Percentiles rank a stretch among this genome's conserved stretches.
Conservation (phyloP, 2,888 invertebrate genomes). For the Steinernema hermaphroditum region DNA sequence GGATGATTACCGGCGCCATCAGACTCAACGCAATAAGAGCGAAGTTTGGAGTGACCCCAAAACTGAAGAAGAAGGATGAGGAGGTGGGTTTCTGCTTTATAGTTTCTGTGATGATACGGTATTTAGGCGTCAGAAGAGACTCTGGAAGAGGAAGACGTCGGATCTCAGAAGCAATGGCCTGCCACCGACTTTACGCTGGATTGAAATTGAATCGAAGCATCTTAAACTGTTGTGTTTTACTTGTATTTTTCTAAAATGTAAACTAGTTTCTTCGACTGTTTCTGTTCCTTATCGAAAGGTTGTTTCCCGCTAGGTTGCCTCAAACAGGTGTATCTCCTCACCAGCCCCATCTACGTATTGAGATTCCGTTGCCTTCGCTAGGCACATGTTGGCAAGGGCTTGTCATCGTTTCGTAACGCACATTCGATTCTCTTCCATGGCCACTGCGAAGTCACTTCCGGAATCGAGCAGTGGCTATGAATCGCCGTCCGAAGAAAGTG, state of each 20-base stretch:
- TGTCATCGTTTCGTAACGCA: not conserved
- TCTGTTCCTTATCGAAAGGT: not conserved
- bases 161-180: slow-evolving; percentile 10
- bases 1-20: slow-evolving; percentile 40
- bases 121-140: not conserved
- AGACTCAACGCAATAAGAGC: not conserved
- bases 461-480: slow-evolving; percentile 10
- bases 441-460: not conserved
- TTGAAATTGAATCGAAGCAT: too few relatives aligned
- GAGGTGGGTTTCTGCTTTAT: not conserved
- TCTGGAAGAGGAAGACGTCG: not conserved
- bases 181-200: not conserved
- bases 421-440: slow-evolving; percentile 5
- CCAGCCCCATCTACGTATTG: too few relatives aligned
- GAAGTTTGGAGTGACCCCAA: slow-evolving; percentile 19
- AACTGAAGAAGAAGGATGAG: not conserved
- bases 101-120: not conserved
- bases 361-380: not conserved
- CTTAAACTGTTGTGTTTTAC: not conserved
- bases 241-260: slow-evolving; percentile 14
- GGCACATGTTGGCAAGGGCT: not conserved
- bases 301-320: not conserved
- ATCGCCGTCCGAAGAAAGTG: slow-evolving; percentile 9
- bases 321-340: too few relatives aligned
- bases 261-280: not conserved